These are phyloP conservation scores for Leptinotarsa undecemlineata DNA, from an alignment of 1,140 invertebrate genomes.

Conservation along the genomic window DNA sequence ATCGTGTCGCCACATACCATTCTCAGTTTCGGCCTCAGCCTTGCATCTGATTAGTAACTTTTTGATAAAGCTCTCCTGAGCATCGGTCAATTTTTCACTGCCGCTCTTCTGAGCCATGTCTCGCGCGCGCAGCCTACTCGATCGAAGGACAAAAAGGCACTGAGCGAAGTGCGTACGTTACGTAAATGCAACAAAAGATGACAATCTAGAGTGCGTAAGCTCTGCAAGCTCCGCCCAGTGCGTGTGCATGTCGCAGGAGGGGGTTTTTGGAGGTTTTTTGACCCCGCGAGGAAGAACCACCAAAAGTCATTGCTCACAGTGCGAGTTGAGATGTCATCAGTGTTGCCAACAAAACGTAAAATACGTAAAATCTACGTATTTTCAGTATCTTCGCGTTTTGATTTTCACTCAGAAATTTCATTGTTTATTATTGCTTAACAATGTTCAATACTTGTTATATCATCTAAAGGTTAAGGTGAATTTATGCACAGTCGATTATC, in stretches of 20 bases:
- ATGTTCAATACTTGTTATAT: too few species aligned
- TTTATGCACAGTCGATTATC: too few species aligned
- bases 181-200: slow-evolving; percentile 32
- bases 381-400: too few species aligned
- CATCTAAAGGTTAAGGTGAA: too few species aligned
- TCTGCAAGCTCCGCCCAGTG: slow-evolving; percentile 47
- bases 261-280: slow-evolving; percentile 48
- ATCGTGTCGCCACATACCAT: slow-evolving; percentile 36
- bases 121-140: slow-evolving; percentile 15
- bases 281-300: slow-evolving; percentile 42
- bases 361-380: too few species aligned
- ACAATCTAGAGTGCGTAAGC: slow-evolving; percentile 38
- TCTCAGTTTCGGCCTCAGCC: slow-evolving; percentile 31
- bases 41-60: slow-evolving; percentile 44
- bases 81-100: slow-evolving; percentile 31
- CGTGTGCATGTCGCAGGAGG: slow-evolving; percentile 48
- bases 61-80: slow-evolving; percentile 43
- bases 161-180: slow-evolving; percentile 26
- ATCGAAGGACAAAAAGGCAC: slow-evolving; percentile 25
- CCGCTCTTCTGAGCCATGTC: slow-evolving; percentile 3
- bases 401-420: too few species aligned
- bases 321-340: not conserved
- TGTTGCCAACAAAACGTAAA: too few species aligned
- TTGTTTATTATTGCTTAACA: too few species aligned
- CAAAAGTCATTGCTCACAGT: slow-evolving; percentile 29